Evolutionary conservation across 2,113 vertebrate species (phyloP).

Genomic region (Chauna torquata): DNA sequence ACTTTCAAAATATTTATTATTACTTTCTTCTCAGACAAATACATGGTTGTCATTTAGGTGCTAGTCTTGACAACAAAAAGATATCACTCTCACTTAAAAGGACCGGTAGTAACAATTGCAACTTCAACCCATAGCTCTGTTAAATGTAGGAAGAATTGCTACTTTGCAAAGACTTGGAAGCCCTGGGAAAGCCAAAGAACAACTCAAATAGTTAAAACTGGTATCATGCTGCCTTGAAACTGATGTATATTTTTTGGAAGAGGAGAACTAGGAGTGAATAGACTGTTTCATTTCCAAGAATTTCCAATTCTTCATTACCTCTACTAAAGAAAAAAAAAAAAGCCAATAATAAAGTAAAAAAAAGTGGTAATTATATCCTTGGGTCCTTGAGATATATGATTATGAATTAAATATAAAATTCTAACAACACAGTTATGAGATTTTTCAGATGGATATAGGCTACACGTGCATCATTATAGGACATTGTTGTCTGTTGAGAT

Average conservation of each 20-base stretch:
- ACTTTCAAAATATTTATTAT: not conserved
- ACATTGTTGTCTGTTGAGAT: not conserved
- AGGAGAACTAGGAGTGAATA: not conserved
- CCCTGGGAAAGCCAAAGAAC: not conserved
- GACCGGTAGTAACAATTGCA: not conserved
- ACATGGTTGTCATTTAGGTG: not conserved
- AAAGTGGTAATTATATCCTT: not conserved
- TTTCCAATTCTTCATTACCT: not conserved
- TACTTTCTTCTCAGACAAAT: not conserved
- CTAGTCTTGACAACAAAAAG: not conserved
- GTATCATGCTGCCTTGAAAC: not conserved
- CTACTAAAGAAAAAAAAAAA: not conserved
- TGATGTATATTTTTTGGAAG: not conserved
- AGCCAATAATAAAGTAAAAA: not conserved
- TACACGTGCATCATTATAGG: not conserved
- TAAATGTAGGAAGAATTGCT: not conserved
- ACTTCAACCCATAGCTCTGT: not conserved
- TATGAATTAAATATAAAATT: not conserved
- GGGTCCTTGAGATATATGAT: not conserved
- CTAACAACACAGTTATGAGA: not conserved
- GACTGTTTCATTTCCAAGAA: not conserved
- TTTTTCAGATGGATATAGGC: not conserved
- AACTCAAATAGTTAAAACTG: not conserved
- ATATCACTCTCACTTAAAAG: not conserved
- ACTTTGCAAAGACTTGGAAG: not conserved